These are phyloP conservation scores for Subacronicta megacephala DNA, from an alignment of 2,888 invertebrate genomes.

Conservation along the genomic window DNA sequence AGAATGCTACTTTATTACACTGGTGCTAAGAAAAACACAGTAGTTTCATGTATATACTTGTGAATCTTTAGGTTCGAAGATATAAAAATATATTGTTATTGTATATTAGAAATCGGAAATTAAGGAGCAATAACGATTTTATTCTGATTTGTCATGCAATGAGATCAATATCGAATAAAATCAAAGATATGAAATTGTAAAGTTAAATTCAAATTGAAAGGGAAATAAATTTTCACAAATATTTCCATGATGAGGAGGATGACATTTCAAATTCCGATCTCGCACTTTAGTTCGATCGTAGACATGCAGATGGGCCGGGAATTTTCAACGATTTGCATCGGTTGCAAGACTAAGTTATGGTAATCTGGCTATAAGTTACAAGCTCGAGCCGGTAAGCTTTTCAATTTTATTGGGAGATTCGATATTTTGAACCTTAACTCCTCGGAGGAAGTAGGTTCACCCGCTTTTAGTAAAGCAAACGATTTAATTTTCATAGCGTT, in stretches of 20 bases:
- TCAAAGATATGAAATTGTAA: constrained; percentile 44
- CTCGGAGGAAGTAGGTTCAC: constrained; percentile 61
- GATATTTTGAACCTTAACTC: constrained; percentile 60
- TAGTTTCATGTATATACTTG: too few species aligned
- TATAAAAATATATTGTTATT: too few species aligned
- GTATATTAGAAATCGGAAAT: too few species aligned
- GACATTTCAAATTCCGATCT: constrained; percentile 82
- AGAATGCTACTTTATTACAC: background rate
- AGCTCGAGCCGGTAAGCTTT: constrained; percentile 71
- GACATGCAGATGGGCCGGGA: constrained; percentile 78
- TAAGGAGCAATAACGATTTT: background rate
- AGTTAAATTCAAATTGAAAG: constrained; percentile 48
- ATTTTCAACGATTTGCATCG: constrained; percentile 82
- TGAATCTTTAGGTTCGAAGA: too few species aligned
- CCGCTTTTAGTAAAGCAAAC: constrained; percentile 59
- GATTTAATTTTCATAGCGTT: constrained; percentile 53
- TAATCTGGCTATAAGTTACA: constrained; percentile 83
- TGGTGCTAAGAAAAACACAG: too few species aligned
- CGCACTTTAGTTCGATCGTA: constrained; percentile 75
- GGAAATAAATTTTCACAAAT: constrained; percentile 68
- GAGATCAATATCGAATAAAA: constrained; percentile 25
- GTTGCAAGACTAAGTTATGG: constrained; percentile 81
- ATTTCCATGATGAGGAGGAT: constrained; percentile 71
- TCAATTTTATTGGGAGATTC: constrained; percentile 76
- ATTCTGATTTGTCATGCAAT: constrained; percentile 16